A percentile compares a stretch with the other conserved stretches of the same genome.
These are phyloP conservation scores for Cyrtorhinus lividipennis DNA, from an alignment of 1,140 invertebrate genomes.

Conservation along the genomic window DNA sequence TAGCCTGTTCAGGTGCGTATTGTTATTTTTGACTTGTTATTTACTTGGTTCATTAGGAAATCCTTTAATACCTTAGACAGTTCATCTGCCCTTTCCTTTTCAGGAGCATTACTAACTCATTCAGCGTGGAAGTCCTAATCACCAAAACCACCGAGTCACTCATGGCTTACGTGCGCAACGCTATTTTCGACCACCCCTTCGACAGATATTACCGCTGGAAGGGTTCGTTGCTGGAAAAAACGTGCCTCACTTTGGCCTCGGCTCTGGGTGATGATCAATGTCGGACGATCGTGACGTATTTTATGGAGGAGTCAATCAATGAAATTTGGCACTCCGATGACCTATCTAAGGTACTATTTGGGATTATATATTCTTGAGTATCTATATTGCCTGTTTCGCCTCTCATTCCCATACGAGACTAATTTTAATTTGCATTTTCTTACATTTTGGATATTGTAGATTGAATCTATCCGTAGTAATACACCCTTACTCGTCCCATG, in stretches of 20 bases:
- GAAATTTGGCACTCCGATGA: not conserved
- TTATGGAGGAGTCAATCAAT: not conserved
- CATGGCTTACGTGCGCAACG: not conserved
- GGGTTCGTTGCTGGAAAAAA: not conserved
- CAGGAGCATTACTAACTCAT: not conserved
- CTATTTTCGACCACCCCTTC: not conserved
- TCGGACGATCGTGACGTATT: not conserved
- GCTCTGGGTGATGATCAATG: not conserved
- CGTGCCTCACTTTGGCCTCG: not conserved
- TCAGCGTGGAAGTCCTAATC: not conserved
- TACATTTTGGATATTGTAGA: no score
- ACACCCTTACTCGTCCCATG: no score
- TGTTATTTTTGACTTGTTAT: not conserved
- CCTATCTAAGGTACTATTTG: not conserved
- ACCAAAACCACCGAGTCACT: not conserved
- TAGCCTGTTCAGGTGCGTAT: not conserved
- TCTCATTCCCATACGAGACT: no score
- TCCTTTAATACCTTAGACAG: not conserved
- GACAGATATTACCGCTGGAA: slow-evolving; percentile 1
- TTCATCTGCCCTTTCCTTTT: not conserved
- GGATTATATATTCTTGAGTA: no score
- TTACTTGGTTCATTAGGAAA: not conserved
- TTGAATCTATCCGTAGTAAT: no score
- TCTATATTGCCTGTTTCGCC: no score
- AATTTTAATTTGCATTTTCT: no score